Percentiles rank a stretch among this genome's conserved stretches.
phyloP scores from a whole-genome alignment of 2,113 vertebrate genomes.

The Ictidomys tridecemlineatus region DNA sequence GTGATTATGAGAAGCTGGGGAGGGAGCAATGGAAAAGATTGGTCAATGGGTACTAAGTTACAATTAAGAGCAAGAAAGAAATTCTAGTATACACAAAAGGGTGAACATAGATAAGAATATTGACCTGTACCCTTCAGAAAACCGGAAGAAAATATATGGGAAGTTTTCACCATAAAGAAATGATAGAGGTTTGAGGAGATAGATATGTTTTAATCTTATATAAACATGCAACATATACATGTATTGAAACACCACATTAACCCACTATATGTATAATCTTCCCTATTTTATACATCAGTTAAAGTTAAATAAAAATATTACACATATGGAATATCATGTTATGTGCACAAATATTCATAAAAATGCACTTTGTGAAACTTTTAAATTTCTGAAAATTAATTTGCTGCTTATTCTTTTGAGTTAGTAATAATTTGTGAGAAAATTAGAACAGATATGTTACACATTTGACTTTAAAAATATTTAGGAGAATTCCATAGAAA shows the following conservation, averaged over 20 bases:
- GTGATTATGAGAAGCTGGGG: not conserved
- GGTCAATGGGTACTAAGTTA: not conserved
- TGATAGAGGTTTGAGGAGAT: not conserved
- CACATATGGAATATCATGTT: not conserved
- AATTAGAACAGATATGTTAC: not conserved
- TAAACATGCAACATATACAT: not conserved
- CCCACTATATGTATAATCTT: not conserved
- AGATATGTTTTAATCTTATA: not conserved
- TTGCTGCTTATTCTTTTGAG: not conserved
- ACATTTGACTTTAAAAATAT: not conserved
- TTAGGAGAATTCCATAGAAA: not conserved
- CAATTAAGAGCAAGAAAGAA: not conserved
- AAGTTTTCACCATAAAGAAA: not conserved
- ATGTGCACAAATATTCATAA: not conserved
- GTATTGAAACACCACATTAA: not conserved
- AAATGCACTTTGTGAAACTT: not conserved
- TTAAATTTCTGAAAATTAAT: constrained; percentile 22
- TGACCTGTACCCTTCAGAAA: not conserved
- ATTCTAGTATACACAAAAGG: not conserved
- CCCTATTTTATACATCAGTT: too few relatives aligned
- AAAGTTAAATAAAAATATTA: not conserved
- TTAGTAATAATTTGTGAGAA: not conserved
- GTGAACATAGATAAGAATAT: not conserved
- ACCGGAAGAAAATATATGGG: not conserved
- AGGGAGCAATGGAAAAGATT: not conserved